Percentiles rank a stretch among this genome's conserved stretches.
phyloP scores from a whole-genome alignment of 2,888 invertebrate species.

The Onthophagus sagittarius region DNA sequence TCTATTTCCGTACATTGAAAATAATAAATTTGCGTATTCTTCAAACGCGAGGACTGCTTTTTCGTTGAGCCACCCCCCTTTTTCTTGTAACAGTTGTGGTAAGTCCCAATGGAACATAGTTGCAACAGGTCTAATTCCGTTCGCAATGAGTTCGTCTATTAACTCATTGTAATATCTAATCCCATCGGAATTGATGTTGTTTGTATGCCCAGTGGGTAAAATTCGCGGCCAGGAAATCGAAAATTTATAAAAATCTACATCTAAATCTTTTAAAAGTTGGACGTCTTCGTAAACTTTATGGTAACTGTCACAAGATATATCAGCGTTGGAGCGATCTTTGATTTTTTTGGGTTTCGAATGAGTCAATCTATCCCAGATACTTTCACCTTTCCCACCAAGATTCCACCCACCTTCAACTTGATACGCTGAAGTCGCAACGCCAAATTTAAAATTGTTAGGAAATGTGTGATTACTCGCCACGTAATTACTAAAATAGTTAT shows the following conservation, averaged over 20 bases:
- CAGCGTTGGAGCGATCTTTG: slow-evolving; percentile 32
- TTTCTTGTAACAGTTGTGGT: slow-evolving; percentile 56
- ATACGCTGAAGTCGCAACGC: no score
- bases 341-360: slow-evolving; percentile 43
- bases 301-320: slow-evolving; percentile 38
- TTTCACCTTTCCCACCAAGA: slow-evolving; percentile 49
- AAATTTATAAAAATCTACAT: slow-evolving; percentile 51
- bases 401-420: no score
- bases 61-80: slow-evolving; percentile 60
- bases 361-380: slow-evolving; percentile 51
- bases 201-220: slow-evolving; percentile 56
- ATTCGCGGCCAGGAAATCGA: slow-evolving; percentile 63
- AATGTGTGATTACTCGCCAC: no score
- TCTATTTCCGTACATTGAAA: slow-evolving; percentile 17
- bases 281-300: slow-evolving; percentile 35
- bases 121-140: slow-evolving; percentile 57
- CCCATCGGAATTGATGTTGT: slow-evolving; percentile 58
- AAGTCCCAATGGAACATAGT: slow-evolving; percentile 67
- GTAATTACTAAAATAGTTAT: no score
- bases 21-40: slow-evolving; percentile 56
- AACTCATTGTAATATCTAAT: slow-evolving; percentile 61
- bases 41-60: slow-evolving; percentile 57
- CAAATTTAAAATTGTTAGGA: no score
- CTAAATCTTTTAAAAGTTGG: slow-evolving; percentile 32
- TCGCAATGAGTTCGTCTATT: slow-evolving; percentile 53